Evolutionary conservation across 92 coral and sea anemone genomes (phyloP), one percentile per base, ranked within the genome.

Genomic region (Montipora capitata): DNA sequence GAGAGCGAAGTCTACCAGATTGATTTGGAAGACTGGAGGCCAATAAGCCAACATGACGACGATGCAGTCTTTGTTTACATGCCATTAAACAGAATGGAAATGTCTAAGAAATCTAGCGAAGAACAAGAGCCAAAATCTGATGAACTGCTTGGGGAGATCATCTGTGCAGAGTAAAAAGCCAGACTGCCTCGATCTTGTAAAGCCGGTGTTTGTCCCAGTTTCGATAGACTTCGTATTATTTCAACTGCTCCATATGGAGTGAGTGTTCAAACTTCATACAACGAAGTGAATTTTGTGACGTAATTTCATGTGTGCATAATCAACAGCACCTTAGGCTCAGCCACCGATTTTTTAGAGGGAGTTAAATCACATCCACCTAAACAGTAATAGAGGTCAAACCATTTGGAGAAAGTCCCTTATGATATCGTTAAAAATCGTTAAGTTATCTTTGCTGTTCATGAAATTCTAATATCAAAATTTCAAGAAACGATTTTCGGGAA

Each of bases 1-100:
- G 84, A 78, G 14, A 62, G 68, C 10, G 92, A 89, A 70, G 92
- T 83, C 44, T 89, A 89, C 68, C 92, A 89, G 59, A 41, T 89
- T 18, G 76, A 79, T 13, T 72, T 89, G 11, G 67, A 68, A 4
- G 82, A 85, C 7, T 89, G 92, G 92, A 68, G 61, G 35, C 44
- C 87, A 73, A 72, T 83, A 17, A 70, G 71, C n/a, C 70, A 57
- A 7, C 72, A 56, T 13, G 87, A 83, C 13, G 15, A 45, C 10
- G 87, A 83, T 44, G 87, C 80, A 0, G 87, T 72, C 69, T 83
- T 83, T 72, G 72, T 61, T 8, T 72, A 83, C 48, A 57, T 83
- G 87, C 87, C 87, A 7, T 42, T 83, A 69, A 83, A 72, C 72
- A 83, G 80, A 18, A 16, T 6, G 27, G 61, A 59, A 35, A 13